Percentiles rank a stretch among this genome's conserved stretches.
phyloP scores from a whole-genome alignment of 2,113 vertebrate genomes.

The Aptenodytes forsteri region DNA sequence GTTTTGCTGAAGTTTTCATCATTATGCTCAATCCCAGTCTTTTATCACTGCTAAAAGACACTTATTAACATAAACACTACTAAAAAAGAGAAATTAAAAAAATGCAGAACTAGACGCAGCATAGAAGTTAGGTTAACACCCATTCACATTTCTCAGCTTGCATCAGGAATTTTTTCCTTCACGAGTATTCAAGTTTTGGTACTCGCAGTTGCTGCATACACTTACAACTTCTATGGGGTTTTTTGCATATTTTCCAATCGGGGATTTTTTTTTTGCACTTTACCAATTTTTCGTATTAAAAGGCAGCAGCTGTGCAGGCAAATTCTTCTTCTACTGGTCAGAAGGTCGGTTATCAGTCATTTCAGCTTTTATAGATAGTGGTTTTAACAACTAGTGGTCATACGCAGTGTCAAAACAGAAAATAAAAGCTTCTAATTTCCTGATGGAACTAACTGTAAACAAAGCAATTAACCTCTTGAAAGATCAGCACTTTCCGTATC shows the following conservation, averaged over 20 bases:
- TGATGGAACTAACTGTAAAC: neutral
- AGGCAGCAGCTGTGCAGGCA: neutral
- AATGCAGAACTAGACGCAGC: neutral
- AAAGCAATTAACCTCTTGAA: neutral
- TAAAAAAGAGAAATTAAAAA: neutral
- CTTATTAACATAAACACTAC: neutral
- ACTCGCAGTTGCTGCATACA: neutral
- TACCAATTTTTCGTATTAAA: neutral
- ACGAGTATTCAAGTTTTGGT: neutral
- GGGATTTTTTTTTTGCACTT: neutral
- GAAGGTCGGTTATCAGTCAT: neutral
- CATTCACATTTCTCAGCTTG: neutral
- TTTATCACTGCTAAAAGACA: neutral
- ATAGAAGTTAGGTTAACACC: neutral
- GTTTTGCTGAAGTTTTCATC: neutral
- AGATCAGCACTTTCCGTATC: neutral
- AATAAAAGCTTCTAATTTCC: neutral
- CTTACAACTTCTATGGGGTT: neutral
- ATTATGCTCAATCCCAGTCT: neutral
- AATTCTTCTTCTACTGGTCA: neutral
- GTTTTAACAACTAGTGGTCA: neutral
- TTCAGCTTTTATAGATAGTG: neutral
- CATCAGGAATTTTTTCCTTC: neutral
- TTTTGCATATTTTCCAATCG: fast-evolving
- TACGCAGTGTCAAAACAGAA: neutral